Conservation (phyloP, 53 echinoderm and acorn worm species). For the Paracentrotus lividus region DNA sequence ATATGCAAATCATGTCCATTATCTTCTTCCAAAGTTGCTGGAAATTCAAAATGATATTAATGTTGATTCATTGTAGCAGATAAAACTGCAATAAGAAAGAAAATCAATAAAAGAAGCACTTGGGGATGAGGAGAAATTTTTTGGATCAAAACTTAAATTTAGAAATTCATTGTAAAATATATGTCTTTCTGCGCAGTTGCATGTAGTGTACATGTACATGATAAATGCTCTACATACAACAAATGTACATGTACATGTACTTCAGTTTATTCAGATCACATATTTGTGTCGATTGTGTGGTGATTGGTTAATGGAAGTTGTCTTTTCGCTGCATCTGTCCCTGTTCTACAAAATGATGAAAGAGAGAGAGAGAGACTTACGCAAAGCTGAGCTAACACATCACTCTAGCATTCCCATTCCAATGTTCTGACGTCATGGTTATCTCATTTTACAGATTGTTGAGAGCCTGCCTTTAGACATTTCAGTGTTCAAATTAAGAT, state of each 20-base stretch:
- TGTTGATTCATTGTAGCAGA: too few species aligned
- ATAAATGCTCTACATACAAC: background rate
- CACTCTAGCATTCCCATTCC: background rate
- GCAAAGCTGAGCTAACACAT: conserved; percentile 20
- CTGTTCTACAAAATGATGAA: background rate
- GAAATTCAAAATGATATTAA: too few species aligned
- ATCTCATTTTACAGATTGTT: background rate
- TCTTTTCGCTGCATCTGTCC: background rate
- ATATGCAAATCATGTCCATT: too few species aligned
- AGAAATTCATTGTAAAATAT: too few species aligned
- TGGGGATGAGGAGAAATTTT: too few species aligned
- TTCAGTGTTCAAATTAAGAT: too few species aligned
- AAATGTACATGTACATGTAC: too few species aligned
- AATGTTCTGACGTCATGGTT: background rate
- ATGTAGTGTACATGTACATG: too few species aligned
- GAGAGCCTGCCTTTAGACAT: background rate
- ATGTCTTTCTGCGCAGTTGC: background rate
- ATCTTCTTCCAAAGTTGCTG: too few species aligned
- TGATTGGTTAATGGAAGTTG: background rate
- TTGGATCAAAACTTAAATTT: too few species aligned
- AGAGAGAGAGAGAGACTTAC: background rate
- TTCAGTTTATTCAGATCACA: background rate
- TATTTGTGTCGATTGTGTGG: background rate
- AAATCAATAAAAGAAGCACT: too few species aligned
- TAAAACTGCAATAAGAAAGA: too few species aligned